Conservation (phyloP, 2,113 vertebrate species). For the Pao palembangensis region DNA sequence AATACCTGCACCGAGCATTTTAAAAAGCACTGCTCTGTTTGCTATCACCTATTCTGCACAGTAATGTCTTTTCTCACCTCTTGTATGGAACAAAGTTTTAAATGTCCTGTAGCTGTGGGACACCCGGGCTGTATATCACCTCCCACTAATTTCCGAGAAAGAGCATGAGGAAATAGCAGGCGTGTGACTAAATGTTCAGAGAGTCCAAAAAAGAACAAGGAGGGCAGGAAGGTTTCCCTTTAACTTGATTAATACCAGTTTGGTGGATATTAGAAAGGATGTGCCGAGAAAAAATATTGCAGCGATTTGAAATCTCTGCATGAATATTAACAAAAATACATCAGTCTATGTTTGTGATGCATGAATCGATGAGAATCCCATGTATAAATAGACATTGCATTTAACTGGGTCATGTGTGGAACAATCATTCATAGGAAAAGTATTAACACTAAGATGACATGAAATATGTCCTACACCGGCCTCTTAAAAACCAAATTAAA, state of each 20-base stretch:
- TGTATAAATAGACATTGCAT: not conserved
- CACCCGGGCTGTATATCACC: constrained; percentile 68
- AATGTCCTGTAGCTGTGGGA: constrained; percentile 74
- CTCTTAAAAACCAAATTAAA: not conserved
- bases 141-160: constrained; percentile 69
- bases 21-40: constrained; percentile 65
- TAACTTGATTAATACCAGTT: constrained; percentile 48
- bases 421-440: constrained; percentile 24
- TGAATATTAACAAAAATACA: constrained; percentile 1
- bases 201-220: constrained; percentile 50
- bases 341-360: constrained; percentile 10
- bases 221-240: constrained; percentile 43
- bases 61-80: constrained; percentile 76
- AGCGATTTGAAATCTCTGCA: constrained; percentile 23
- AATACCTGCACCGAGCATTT: constrained; percentile 65
- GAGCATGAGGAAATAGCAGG: constrained; percentile 57
- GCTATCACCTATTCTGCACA: constrained; percentile 75
- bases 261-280: constrained; percentile 34
- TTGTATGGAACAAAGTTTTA: constrained; percentile 74
- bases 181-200: constrained; percentile 54
- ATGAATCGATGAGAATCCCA: not conserved
- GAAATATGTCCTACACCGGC: constrained; percentile 4
- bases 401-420: constrained; percentile 45
- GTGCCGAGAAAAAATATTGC: constrained; percentile 25
- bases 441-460: constrained; percentile 41